These are phyloP conservation scores for Hypotaenidia okinawae DNA, from an alignment of 2,797 vertebrate genomes.

Conservation along the genomic window DNA sequence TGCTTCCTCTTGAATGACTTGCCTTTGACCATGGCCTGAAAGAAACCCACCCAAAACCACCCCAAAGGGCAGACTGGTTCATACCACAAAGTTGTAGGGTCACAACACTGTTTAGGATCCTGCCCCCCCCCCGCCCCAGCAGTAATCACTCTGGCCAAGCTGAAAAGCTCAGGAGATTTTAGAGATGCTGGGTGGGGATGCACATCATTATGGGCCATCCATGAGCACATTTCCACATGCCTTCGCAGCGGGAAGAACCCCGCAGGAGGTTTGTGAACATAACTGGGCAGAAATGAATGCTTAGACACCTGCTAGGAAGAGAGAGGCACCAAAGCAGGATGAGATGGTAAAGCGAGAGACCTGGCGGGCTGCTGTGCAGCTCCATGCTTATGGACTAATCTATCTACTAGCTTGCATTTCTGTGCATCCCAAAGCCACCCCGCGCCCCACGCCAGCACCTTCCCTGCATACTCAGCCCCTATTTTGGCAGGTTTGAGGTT, in stretches of 20 bases:
- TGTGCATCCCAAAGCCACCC: neutral
- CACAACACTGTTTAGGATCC: fast-evolving
- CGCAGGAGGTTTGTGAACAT: neutral
- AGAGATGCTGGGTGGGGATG: neutral
- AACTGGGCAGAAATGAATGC: neutral
- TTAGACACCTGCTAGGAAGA: neutral
- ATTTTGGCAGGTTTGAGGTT: neutral
- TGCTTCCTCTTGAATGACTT: neutral
- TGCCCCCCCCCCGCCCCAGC: no score
- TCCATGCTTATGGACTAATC: neutral
- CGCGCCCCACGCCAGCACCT: fast-evolving
- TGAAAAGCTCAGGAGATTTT: fast-evolving
- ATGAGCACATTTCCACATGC: neutral
- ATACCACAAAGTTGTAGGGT: fast-evolving
- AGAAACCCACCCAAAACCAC: neutral
- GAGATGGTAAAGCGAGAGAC: neutral
- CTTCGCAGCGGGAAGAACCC: neutral
- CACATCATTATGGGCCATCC: neutral
- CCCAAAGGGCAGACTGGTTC: no score
- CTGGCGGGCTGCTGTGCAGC: neutral
- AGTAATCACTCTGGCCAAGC: neutral
- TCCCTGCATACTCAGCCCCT: neutral
- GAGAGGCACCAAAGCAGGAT: neutral
- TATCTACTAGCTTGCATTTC: neutral
- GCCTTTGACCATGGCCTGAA: neutral